Conservation (phyloP, 2,888 invertebrate genomes). For the Philaethria dido region DNA sequence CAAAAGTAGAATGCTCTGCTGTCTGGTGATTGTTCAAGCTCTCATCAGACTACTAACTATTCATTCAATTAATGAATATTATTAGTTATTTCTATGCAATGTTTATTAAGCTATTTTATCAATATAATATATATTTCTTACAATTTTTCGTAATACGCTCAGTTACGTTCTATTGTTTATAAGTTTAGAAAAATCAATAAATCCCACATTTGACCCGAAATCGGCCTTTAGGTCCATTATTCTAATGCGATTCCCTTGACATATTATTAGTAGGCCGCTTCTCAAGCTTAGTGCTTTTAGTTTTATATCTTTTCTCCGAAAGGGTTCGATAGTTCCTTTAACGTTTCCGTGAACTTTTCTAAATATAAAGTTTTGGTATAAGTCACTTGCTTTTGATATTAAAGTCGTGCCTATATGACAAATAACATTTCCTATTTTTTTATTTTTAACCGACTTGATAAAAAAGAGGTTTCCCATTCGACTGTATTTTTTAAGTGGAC, state of each 20-base stretch:
- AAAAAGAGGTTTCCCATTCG: no score
- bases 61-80: no score
- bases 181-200: slow-evolving; percentile 17
- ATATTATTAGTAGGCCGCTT: slow-evolving; percentile 49
- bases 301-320: slow-evolving; percentile 28
- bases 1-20: no score
- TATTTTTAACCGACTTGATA: no score
- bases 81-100: no score
- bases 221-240: slow-evolving; percentile 66
- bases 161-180: background rate
- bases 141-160: background rate
- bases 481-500: no score
- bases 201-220: slow-evolving; percentile 47
- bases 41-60: no score
- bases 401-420: background rate
- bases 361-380: slow-evolving; percentile 11
- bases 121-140: background rate
- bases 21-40: no score
- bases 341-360: slow-evolving; percentile 12
- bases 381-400: background rate
- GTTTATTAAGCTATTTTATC: no score
- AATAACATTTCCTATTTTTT: no score
- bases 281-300: slow-evolving; percentile 19
- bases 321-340: slow-evolving; percentile 22
- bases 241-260: slow-evolving; percentile 67